Conservation (phyloP, 2,113 vertebrate genomes). For the Hassar affinis region DNA sequence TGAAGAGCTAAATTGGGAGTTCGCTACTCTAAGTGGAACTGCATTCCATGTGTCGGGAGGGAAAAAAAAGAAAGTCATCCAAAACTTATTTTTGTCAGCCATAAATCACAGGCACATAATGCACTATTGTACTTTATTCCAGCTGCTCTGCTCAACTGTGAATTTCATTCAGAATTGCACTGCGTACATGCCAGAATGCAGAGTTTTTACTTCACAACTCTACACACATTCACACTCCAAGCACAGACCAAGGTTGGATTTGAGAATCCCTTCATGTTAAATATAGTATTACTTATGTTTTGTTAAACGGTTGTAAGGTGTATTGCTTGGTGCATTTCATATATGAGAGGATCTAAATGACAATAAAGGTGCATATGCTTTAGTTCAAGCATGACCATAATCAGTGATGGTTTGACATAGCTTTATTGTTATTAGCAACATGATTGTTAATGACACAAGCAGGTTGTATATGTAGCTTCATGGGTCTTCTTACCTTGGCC, state of each 20-base stretch:
- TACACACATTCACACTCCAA: not conserved
- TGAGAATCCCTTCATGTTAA: not conserved
- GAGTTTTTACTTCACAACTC: not conserved
- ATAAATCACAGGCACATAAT: constrained; percentile 26
- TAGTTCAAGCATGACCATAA: constrained; percentile 9
- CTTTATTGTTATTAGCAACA: not conserved
- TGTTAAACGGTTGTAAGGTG: not conserved
- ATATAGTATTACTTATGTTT: not conserved
- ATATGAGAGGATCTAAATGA: not conserved
- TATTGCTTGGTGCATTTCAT: not conserved
- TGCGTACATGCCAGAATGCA: not conserved
- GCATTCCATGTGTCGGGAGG: not conserved
- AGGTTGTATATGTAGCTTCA: constrained; percentile 34
- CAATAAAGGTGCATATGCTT: not conserved
- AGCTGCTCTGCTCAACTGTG: not conserved
- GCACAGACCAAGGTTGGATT: not conserved
- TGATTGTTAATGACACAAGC: not conserved
- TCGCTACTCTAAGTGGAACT: not conserved
- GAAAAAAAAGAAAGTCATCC: constrained; percentile 2
- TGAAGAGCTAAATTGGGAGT: constrained; percentile 6
- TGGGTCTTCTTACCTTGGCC: constrained; percentile 90
- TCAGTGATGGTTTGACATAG: not conserved
- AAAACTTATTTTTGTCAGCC: constrained; percentile 18
- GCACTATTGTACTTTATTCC: constrained; percentile 7
- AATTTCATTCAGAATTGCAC: not conserved